Base-by-base conservation (phyloP, 2,888 invertebrate species). In the Flexamia atlantica region DNA sequence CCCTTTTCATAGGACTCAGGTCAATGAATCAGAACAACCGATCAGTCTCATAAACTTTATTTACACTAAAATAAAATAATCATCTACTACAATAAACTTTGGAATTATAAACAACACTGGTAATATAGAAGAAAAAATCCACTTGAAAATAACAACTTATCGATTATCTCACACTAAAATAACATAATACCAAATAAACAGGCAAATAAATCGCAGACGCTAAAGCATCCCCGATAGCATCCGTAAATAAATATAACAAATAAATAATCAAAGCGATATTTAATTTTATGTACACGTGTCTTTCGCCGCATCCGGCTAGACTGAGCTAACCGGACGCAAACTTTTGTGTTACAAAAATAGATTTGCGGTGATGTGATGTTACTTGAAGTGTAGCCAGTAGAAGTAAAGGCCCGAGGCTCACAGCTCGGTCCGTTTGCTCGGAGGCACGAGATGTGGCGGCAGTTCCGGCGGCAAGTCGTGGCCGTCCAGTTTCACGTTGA, bases 371-470 rank as follows among this genome's bases (percentile, higher is more conserved):
- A 1, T 32, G 79, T 79, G 79, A 79, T 53, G 25, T 57, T 36
- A 79, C 5, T 12, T 32, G 68, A 83, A 83, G 50, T 83, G 83
- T n/a, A 36, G 14, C 83, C 83, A 83, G 36, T 50, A n/a, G 40
- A 82, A 82, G 68, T 50, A 68, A 0, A 68, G 68, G 68, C 68
- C 64, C 7, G 72, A 14, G 53, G 20, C 64, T 84, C 84, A 84
- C 64, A 70, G 53, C 70, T 84, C 82, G 3, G 79, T 50, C 23
- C 86, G 83, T 50, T 90, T 90, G 20, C 89, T 88, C 23, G 93
- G 93, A 10, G 93, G 93, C 68, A 93, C 89, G 42, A 93, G 89
- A 88, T 93, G 93, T 0, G 89, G 89, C 0, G 93, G 93, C 70
- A 93, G 89, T 74, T 91, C 91, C 23, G 89, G 87, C 1, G 93